Conservation (phyloP, 1,140 invertebrate species). For the Aplysia californica region DNA sequence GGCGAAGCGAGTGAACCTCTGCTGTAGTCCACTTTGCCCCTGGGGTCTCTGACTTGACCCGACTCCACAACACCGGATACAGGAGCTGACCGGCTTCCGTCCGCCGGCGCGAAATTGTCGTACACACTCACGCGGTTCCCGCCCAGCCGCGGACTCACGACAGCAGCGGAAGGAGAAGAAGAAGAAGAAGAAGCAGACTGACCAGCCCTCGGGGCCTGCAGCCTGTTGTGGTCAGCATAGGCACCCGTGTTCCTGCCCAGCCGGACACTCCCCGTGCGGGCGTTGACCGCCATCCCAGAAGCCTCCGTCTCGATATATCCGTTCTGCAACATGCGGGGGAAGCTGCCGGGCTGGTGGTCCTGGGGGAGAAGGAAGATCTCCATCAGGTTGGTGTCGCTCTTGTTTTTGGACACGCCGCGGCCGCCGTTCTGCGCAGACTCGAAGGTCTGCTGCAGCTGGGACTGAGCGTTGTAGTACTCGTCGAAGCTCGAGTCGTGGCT, state of each 20-base stretch:
- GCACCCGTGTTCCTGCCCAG: slow-evolving; percentile 63
- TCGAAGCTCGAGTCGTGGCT: slow-evolving; percentile 17
- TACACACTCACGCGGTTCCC: slow-evolving; percentile 53
- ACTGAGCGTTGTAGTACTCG: slow-evolving; percentile 38
- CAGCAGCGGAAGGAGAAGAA: too few relatives aligned
- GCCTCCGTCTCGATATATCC: slow-evolving; percentile 46
- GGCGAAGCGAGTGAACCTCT: neutral
- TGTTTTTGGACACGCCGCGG: slow-evolving; percentile 34
- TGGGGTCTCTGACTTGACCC: neutral
- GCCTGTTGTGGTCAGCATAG: neutral
- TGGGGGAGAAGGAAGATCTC: slow-evolving; percentile 48
- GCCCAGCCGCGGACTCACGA: too few relatives aligned
- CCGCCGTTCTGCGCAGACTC: neutral
- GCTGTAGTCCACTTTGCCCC: neutral
- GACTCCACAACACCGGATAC: neutral
- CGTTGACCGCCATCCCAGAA: slow-evolving; percentile 38
- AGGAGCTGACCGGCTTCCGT: too few relatives aligned
- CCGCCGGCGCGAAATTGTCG: slow-evolving; percentile 22
- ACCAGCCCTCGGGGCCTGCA: too few relatives aligned
- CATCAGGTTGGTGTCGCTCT: slow-evolving; percentile 42
- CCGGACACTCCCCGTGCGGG: slow-evolving; percentile 75
- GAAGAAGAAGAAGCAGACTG: too few relatives aligned
- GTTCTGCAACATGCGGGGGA: slow-evolving; percentile 53
- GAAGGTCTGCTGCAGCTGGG: slow-evolving; percentile 34
- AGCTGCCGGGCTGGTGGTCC: slow-evolving; percentile 59